Conservation (phyloP, 2,113 vertebrate genomes). For the Syngnathus scovelli region DNA sequence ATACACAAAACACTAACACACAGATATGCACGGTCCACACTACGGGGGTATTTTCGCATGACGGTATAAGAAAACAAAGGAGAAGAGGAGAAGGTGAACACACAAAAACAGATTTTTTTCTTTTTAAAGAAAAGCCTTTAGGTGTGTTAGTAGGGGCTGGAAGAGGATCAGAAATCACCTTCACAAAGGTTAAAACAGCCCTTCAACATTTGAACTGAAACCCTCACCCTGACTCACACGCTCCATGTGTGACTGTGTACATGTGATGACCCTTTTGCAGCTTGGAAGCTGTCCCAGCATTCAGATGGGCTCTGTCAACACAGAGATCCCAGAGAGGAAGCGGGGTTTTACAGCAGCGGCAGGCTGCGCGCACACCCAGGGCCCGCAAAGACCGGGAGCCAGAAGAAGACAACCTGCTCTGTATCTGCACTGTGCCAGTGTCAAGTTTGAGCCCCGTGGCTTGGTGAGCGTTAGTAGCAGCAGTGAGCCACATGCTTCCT, state of each 20-base stretch:
- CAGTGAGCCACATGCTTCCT: constrained; percentile 36
- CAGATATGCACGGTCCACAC: constrained; percentile 40
- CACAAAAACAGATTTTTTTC: constrained; percentile 11
- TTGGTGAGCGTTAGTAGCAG: constrained; percentile 29
- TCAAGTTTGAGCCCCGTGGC: constrained; percentile 48
- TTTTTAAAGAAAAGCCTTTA: constrained; percentile 19
- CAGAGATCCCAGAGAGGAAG: constrained; percentile 71
- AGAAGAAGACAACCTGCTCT: constrained; percentile 64
- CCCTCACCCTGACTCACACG: constrained; percentile 8
- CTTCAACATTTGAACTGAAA: constrained; percentile 17
- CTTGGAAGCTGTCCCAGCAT: constrained; percentile 70
- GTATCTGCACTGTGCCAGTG: constrained; percentile 63
- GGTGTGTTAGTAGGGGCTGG: constrained; percentile 15
- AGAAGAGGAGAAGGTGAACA: constrained; percentile 50
- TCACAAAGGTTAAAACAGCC: constrained; percentile 12
- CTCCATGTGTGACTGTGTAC: constrained; percentile 39
- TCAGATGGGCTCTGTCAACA: constrained; percentile 77
- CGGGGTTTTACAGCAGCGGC: constrained; percentile 65
- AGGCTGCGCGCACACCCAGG: constrained; percentile 63
- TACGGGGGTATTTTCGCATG: constrained; percentile 60
- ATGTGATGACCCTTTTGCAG: constrained; percentile 50
- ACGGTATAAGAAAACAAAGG: constrained; percentile 64
- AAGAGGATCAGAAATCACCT: neutral
- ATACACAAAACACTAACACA: constrained; percentile 48
- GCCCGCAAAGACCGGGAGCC: constrained; percentile 68